Evolutionary conservation across 2,888 invertebrate genomes (phyloP), one percentile per base, ranked within the genome.

Genomic region (Brachyptera risi): DNA sequence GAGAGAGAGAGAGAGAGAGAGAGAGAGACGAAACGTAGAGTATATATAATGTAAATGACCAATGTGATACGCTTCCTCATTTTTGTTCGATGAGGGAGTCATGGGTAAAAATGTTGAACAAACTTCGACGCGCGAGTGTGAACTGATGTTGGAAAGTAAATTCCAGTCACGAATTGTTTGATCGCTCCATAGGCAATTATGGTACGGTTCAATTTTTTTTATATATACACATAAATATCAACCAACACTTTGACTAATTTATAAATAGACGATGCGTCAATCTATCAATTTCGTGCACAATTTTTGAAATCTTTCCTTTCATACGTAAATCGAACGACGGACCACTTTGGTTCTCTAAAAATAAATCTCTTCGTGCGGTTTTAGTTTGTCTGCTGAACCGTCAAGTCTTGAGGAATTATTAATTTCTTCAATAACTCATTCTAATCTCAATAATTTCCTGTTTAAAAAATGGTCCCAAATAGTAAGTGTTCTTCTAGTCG

Each of bases 61-160:
- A 35, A 54, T 54, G 35, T 23, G 54, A 15, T 54, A 54, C 54
- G 54, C 54, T 54, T 19, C 35, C 54, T 35, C 35, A 35, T 54
- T 54, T 54, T 31, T 54, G 21, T 35, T 37, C 15, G 37, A 21
- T 17, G 19, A 37, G 13, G 21, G 54, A 54, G 54, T 54, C 54
- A 54, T 54, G 54, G 54, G 54, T 31, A 54, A 54, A n/a, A 51
- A 51, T 51, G 50, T 51, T 51, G 31, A 31, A 27, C 50, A 51
- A 51, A 54, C 54, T 54, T n/a, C 11, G 54, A 37, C 54, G 54
- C 37, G 50, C 50, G 23, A 51, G 50, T 51, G 50, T 51, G 31
- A 51, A 51, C 50, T 51, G 3, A 21, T n/a, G 42, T 42, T n/a
- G 15, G 7, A 27, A 51, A 51, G 24, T 49, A 2, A 49, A 49